Evolutionary conservation across 2,113 vertebrate genomes (phyloP), one percentile per base, ranked within the genome.

Genomic region (Oreotrochilus melanogaster): DNA sequence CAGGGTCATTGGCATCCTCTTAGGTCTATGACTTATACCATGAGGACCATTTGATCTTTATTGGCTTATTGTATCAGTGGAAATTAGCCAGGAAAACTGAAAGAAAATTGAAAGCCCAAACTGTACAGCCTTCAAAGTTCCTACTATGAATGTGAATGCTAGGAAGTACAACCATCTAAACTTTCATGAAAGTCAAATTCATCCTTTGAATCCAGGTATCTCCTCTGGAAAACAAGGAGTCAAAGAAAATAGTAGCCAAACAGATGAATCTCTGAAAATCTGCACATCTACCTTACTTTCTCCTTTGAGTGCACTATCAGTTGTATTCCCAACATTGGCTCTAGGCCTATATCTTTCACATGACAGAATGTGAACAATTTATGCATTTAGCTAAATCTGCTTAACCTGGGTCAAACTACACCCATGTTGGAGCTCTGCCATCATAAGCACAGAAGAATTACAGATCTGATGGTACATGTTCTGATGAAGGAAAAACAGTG

Each of bases 301-400:
- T 81, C 45, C 65, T 17, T 18, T 60, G 57, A 45, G 37, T 53
- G 60, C 45, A 24, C 48, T 91, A 51, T 89, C 93, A 57, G 61
- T 73, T 89, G 22, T 24, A 16, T 62, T 96, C 82, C 67, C 21
- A 69, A 31, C 31, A 13, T 22, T 71, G 83, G 61, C 78, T 95
- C 58, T 42, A 73, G 86, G 86, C 27, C 92, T 95, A 6, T 86
- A 70, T 85, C 18, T 87, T 90, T 91, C n/a, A 66, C 64, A 91
- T 67, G 78, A 92, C 82, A 91, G 92, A 91, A 91, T 93, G 71
- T 65, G 95, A 97, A 90, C 72, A 92, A 96, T 95, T 92, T 75
- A 89, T 15, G 53, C 78, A 86, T 72, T 78, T 92, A 95, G 72
- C 84, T 79, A 83, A 96, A 97, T 95, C 95, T 92, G 61, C 92